These are phyloP conservation scores for Oxyura jamaicensis DNA, from an alignment of 2,113 vertebrate genomes.

Conservation along the genomic window DNA sequence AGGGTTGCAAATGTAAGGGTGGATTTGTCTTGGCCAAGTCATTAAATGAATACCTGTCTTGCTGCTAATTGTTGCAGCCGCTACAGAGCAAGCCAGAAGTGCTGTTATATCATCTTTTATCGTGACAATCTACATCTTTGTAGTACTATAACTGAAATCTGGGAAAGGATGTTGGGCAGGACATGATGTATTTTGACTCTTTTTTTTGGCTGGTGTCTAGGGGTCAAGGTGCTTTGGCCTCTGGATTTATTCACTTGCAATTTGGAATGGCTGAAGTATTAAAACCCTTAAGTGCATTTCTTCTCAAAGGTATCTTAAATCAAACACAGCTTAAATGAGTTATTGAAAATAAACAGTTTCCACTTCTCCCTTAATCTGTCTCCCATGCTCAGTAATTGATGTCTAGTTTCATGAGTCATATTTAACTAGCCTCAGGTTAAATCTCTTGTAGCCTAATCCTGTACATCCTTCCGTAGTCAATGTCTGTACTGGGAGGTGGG, in stretches of 20 bases:
- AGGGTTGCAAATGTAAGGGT: neutral
- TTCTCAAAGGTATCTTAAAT: slow-evolving; percentile 62
- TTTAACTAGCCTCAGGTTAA: slow-evolving; percentile 36
- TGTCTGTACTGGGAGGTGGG: slow-evolving; percentile 1
- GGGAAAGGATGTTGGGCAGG: neutral
- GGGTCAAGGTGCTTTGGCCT: slow-evolving; percentile 30
- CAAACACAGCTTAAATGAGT: slow-evolving; percentile 13
- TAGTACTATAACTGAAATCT: slow-evolving; percentile 5
- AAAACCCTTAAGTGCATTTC: slow-evolving; percentile 28
- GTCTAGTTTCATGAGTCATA: slow-evolving; percentile 51
- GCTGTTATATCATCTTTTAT: neutral
- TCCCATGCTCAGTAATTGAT: slow-evolving; percentile 58
- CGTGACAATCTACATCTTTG: neutral
- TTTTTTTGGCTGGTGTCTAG: slow-evolving; percentile 12
- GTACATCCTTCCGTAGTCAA: neutral
- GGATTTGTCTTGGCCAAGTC: neutral
- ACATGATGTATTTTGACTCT: neutral
- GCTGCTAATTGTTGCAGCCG: neutral
- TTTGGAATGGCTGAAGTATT: slow-evolving; percentile 18
- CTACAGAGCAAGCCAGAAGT: neutral
- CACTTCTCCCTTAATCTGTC: slow-evolving; percentile 37
- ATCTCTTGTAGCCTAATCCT: slow-evolving; percentile 43
- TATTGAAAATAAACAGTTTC: slow-evolving; percentile 62
- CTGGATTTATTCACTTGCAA: slow-evolving; percentile 39
- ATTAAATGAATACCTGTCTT: neutral